Percentiles rank a stretch among this genome's conserved stretches.
Conservation (phyloP, 1,140 invertebrate species). For the Matsumurasca onukii region DNA sequence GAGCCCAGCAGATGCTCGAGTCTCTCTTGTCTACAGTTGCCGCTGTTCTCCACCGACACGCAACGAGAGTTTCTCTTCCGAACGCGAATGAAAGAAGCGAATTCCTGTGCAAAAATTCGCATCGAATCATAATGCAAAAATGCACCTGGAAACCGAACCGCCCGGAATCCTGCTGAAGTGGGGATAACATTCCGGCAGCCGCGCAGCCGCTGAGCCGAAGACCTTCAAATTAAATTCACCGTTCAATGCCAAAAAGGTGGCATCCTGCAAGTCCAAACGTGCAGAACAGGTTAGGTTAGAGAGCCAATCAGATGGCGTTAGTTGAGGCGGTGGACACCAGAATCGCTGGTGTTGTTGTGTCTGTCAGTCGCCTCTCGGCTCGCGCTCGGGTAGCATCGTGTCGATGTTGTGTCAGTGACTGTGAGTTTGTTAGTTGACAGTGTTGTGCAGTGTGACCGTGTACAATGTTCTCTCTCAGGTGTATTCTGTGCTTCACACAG, state of each 20-base stretch:
- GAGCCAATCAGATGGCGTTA: neutral
- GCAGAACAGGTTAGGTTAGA: slow-evolving; percentile 15
- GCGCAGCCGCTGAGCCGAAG: neutral
- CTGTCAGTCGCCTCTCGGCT: neutral
- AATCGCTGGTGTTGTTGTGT: neutral
- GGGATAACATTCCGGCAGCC: neutral
- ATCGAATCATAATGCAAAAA: too few relatives aligned
- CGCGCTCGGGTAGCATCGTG: neutral
- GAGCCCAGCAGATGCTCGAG: too few relatives aligned
- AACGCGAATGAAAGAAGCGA: too few relatives aligned
- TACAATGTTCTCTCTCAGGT: too few relatives aligned
- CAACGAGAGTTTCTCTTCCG: too few relatives aligned
- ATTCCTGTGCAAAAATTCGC: too few relatives aligned
- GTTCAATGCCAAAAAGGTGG: slow-evolving; percentile 18
- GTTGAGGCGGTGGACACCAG: neutral
- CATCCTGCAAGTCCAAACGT: slow-evolving; percentile 22
- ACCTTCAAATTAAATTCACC: slow-evolving; percentile 23
- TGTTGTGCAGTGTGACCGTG: neutral
- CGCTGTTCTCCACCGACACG: too few relatives aligned
- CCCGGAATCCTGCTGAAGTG: neutral
- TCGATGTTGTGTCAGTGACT: neutral
- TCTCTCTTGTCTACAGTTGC: too few relatives aligned
- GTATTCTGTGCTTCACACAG: neutral
- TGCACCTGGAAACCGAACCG: neutral
- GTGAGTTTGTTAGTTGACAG: neutral